Evolutionary conservation across 2,797 vertebrate species (phyloP), one percentile per base, ranked within the genome.

Genomic region (Galago senegalensis): DNA sequence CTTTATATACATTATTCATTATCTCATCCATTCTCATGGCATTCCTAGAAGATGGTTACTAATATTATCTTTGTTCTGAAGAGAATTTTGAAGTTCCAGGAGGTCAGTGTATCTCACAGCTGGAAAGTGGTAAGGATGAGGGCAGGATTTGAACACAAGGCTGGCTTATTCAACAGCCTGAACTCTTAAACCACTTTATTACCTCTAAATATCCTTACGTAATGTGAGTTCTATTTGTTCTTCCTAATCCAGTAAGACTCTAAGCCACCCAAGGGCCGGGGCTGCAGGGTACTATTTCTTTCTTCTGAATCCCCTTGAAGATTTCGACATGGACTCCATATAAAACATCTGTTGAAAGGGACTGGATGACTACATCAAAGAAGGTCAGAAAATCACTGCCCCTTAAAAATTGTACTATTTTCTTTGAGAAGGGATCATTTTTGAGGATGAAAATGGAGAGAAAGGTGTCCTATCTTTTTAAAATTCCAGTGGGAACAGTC

Each of bases 381-480:
- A 31, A 79, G 29, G 82, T 0, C 49, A 16, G 49, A 20, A 61
- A 87, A 40, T n/a, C 63, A 77, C 23, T 81, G 23, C 16, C 31
- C 40, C 25, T 27, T 81, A 27, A 91, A 76, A 88, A 61, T 1
- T 7, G 3, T 10, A 18, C 49, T 11, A 34, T 82, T 81, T 87
- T 89, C 67, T 61, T 77, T 80, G 87, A 79, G 67, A 85, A 90
- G 31, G 18, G 40, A 23, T 70, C 49, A 80, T 43, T 95, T 87
- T 12, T 43, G 13, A 93, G 60, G 67, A 88, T 53, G 34, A 88
- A 86, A 79, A 85, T 40, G 16, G 43, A 90, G 70, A 6, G 20
- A n/a, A 69, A n/a, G 1, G 0, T 60, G 17, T 87, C 49, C 13
- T 81, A 34, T 83, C 23, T n/a, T 58, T 91, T 91, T 67, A 72